phyloP scores from a whole-genome alignment of 2,888 invertebrate species.

The Zootermopsis nevadensis region DNA sequence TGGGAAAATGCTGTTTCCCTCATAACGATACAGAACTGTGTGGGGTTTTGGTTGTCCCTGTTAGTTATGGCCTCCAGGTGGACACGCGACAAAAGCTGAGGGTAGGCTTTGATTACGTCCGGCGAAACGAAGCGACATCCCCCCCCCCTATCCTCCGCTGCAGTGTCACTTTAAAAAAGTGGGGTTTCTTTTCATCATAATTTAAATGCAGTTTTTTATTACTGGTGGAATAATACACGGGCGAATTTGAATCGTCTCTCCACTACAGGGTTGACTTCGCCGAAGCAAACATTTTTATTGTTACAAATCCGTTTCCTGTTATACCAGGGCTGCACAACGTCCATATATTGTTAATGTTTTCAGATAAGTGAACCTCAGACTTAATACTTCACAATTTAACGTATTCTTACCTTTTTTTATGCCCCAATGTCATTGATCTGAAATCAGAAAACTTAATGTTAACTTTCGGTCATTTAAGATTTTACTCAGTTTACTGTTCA shows the following conservation, averaged over 20 bases:
- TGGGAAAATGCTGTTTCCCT: too few species aligned
- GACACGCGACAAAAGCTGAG: conserved; percentile 2
- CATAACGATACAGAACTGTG: too few species aligned
- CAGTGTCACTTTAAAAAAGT: not conserved
- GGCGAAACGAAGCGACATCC: not conserved
- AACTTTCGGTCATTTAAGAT: too few species aligned
- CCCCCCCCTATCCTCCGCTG: not conserved
- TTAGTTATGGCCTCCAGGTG: conserved; percentile 8
- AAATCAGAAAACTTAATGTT: too few species aligned
- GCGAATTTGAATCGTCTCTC: not conserved
- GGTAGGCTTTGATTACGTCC: conserved; percentile 7
- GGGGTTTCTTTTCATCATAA: conserved; percentile 21
- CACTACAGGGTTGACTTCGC: not conserved
- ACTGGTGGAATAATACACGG: not conserved
- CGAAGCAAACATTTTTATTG: not conserved
- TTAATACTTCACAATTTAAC: too few species aligned
- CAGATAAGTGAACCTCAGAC: too few species aligned
- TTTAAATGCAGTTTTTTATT: conserved; percentile 17
- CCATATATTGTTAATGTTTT: not conserved
- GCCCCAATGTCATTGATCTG: too few species aligned
- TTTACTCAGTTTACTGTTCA: too few species aligned
- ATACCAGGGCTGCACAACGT: not conserved
- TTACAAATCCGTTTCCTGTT: not conserved
- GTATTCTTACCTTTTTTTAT: too few species aligned
- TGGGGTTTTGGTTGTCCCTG: not conserved